Evolutionary conservation across 2,888 invertebrate species (phyloP).

Genomic region (Xestia xanthographa): DNA sequence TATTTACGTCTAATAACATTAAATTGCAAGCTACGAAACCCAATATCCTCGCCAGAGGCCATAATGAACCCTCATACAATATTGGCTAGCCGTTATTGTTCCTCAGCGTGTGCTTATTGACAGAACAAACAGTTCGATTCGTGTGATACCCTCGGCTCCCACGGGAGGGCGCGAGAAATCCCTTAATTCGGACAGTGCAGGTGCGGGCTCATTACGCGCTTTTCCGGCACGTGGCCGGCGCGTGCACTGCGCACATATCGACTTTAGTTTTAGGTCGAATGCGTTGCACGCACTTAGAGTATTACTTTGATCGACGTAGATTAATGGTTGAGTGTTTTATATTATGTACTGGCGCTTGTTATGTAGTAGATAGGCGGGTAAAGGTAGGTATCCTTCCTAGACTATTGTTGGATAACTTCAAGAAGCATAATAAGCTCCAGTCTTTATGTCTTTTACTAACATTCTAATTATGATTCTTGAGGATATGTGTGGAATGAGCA

Average conservation of each 20-base stretch:
- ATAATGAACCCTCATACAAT: conserved; percentile 70
- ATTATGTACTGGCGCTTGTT: conserved; percentile 45
- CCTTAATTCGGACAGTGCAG: conserved; percentile 89
- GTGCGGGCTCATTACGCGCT: conserved; percentile 89
- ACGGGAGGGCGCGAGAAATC: conserved; percentile 91
- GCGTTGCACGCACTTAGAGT: conserved; percentile 77
- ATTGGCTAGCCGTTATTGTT: conserved; percentile 82
- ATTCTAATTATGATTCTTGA: conserved; percentile 7
- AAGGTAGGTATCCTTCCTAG: conserved; percentile 1
- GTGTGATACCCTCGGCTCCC: conserved; percentile 81
- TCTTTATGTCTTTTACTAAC: background rate
- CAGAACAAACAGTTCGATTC: conserved; percentile 83
- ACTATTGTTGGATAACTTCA: conserved; percentile 10
- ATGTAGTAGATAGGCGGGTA: conserved; percentile 5
- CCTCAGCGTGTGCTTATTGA: conserved; percentile 81
- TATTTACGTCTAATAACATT: conserved; percentile 36
- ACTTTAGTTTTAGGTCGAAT: conserved; percentile 79
- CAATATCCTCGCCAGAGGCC: conserved; percentile 72
- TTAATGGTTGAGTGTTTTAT: conserved; percentile 63
- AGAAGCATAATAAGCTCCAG: conserved; percentile 4
- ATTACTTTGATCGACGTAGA: conserved; percentile 76
- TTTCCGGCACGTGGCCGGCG: conserved; percentile 86
- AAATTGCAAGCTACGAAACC: conserved; percentile 69
- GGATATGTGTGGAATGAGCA: background rate
- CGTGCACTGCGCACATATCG: conserved; percentile 77